Conservation (phyloP, 2,113 vertebrate species). For the Melanotaenia duboulayi region DNA sequence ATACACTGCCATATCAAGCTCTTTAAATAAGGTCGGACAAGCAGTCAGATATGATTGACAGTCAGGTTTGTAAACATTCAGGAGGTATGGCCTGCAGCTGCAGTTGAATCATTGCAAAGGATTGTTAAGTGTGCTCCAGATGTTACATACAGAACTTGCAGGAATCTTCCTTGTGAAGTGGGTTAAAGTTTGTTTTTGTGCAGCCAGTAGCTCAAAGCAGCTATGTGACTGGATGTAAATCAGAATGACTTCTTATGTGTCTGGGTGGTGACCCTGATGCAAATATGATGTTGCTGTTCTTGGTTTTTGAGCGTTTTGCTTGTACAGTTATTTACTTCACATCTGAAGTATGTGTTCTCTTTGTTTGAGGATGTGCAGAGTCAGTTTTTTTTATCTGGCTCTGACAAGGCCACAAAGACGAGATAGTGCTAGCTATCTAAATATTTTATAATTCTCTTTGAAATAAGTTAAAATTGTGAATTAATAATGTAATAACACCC, state of each 20-base stretch:
- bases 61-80: constrained; percentile 50
- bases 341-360: neutral
- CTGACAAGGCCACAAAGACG: constrained; percentile 3
- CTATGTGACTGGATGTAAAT: constrained; percentile 36
- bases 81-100: constrained; percentile 60
- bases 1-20: constrained; percentile 51
- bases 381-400: neutral
- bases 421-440: neutral
- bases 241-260: constrained; percentile 23
- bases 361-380: constrained; percentile 4
- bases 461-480: neutral
- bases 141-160: constrained; percentile 52
- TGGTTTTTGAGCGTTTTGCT: neutral
- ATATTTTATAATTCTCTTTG: constrained; percentile 1
- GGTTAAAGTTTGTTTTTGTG: constrained; percentile 63
- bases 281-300: constrained; percentile 12
- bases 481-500: neutral
- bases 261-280: constrained; percentile 26
- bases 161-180: constrained; percentile 54
- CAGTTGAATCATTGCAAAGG: constrained; percentile 52
- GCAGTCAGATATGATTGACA: constrained; percentile 59
- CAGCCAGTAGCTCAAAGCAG: constrained; percentile 41
- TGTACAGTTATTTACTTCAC: neutral
- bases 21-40: constrained; percentile 57
- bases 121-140: constrained; percentile 58